phyloP scores from a whole-genome alignment of 2,888 invertebrate genomes.

The Leptinotarsa haldemani region DNA sequence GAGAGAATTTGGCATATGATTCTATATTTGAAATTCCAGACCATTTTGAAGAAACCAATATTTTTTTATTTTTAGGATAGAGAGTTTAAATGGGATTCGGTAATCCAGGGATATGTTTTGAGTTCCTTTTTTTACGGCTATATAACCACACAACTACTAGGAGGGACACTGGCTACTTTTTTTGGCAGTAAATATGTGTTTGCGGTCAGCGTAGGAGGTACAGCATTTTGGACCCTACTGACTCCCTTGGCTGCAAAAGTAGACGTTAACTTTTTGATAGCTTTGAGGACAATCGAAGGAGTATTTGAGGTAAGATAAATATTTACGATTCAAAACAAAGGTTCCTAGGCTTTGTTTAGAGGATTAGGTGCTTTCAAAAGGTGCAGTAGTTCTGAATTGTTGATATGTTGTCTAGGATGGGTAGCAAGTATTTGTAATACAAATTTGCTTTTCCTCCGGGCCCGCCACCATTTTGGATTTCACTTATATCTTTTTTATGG shows the following conservation, averaged over 20 bases:
- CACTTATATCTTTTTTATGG: no score
- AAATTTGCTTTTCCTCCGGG: no score
- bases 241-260: conserved; percentile 83
- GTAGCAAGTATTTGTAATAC: no score
- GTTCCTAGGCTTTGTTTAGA: no score
- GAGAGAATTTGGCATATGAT: no score
- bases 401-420: not conserved
- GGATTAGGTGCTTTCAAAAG: no score
- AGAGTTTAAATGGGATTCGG: conserved; percentile 85
- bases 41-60: no score
- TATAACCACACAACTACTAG: conserved; percentile 83
- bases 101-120: conserved; percentile 81
- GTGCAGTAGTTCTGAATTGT: no score
- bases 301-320: conserved; percentile 55
- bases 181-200: conserved; percentile 88
- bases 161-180: conserved; percentile 85
- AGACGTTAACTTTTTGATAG: conserved; percentile 77
- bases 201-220: conserved; percentile 81
- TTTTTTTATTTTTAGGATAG: conserved; percentile 66
- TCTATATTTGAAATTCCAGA: no score
- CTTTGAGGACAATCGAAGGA: conserved; percentile 69
- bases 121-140: conserved; percentile 94
- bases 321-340: no score
- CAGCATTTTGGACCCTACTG: conserved; percentile 82
- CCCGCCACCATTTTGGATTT: no score